These are phyloP conservation scores for Salvelinus namaycush DNA, from an alignment of 2,113 vertebrate genomes.

Conservation along the genomic window DNA sequence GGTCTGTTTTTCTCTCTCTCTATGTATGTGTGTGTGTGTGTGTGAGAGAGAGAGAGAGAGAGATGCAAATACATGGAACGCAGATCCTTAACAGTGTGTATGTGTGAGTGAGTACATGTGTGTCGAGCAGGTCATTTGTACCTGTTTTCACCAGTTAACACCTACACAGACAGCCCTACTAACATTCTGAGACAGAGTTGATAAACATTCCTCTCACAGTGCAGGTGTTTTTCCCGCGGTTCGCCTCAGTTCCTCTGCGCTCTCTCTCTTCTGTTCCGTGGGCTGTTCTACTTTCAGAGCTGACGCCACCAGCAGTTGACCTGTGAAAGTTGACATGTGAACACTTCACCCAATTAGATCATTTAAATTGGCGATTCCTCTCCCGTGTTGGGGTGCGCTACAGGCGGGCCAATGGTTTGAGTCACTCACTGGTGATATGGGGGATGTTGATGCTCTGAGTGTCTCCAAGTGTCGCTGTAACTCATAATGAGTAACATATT, in stretches of 20 bases:
- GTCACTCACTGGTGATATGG: not conserved
- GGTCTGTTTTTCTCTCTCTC: not conserved
- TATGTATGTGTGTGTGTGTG: not conserved
- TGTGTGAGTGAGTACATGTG: not conserved
- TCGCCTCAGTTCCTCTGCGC: not conserved
- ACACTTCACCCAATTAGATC: constrained; percentile 23
- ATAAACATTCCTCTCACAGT: not conserved
- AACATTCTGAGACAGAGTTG: not conserved
- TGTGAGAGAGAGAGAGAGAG: not conserved
- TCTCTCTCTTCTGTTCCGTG: not conserved
- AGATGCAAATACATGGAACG: not conserved
- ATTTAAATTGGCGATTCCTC: constrained; percentile 8
- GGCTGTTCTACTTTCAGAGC: constrained; percentile 1
- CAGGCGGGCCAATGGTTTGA: constrained; percentile 1
- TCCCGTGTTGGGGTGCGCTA: not conserved
- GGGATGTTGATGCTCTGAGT: not conserved
- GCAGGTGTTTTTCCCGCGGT: not conserved
- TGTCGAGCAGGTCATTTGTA: not conserved
- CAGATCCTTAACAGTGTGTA: not conserved
- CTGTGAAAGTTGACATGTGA: constrained; percentile 20
- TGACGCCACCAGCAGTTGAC: constrained; percentile 15
- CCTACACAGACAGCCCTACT: not conserved
- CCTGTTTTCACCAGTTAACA: constrained; percentile 6
- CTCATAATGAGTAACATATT: not conserved
- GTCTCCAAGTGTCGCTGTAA: too few relatives aligned